Evolutionary conservation across 2,797 vertebrate genomes (phyloP).

Genomic region (Mustela erminea): DNA sequence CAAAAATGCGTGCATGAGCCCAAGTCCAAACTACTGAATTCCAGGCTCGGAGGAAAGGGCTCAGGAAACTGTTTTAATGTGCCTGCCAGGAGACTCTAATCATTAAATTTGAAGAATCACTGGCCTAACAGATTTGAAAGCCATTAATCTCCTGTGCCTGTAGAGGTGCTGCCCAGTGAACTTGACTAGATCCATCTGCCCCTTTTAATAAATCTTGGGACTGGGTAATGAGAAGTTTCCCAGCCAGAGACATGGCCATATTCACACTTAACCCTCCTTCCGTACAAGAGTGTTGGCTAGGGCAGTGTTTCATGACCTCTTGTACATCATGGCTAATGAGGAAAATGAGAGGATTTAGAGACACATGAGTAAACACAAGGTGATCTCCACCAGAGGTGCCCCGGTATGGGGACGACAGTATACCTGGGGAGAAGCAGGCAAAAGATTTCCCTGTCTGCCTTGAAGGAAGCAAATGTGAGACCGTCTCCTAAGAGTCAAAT

Average conservation of each 20-base stretch:
- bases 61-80: conserved; percentile 15
- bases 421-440: not conserved
- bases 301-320: not conserved
- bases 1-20: not conserved
- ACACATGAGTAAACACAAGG: not conserved
- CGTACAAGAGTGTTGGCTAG: not conserved
- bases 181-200: not conserved
- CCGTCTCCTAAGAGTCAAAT: not conserved
- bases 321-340: not conserved
- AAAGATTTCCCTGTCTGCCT: not conserved
- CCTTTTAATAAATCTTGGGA: not conserved
- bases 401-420: not conserved
- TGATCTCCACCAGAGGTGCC: not conserved
- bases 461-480: not conserved
- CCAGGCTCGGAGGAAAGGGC: not conserved
- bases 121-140: not conserved
- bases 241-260: not conserved
- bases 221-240: not conserved
- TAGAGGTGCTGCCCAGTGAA: not conserved
- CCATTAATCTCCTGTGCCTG: not conserved
- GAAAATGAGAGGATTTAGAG: conserved; percentile 29
- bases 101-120: not conserved
- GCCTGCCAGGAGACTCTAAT: not conserved
- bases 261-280: not conserved
- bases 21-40: not conserved